Conservation (phyloP, 1,140 invertebrate species). For the Halesus radiatus region DNA sequence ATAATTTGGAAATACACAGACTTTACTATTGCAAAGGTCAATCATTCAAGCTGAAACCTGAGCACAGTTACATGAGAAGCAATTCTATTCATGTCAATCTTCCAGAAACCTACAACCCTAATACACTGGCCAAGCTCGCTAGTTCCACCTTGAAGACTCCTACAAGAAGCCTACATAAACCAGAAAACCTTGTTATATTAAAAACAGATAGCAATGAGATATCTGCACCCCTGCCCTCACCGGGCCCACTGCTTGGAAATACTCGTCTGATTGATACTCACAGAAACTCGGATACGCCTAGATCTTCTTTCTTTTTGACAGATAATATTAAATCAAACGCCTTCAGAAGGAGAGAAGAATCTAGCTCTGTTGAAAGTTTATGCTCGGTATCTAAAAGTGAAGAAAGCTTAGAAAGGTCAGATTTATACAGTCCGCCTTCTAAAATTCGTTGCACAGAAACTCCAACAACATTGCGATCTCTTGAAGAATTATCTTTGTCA, state of each 20-base stretch:
- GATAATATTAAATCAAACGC: slow-evolving; percentile 40
- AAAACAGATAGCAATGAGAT: slow-evolving; percentile 70
- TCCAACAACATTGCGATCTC: slow-evolving; percentile 67
- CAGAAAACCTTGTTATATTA: slow-evolving; percentile 71
- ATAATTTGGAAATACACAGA: slow-evolving; percentile 79
- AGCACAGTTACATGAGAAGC: slow-evolving; percentile 66
- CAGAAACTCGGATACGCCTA: slow-evolving; percentile 43
- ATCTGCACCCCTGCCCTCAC: slow-evolving; percentile 77
- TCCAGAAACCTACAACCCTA: slow-evolving; percentile 68
- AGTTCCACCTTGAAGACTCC: slow-evolving; percentile 64
- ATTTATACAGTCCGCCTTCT: slow-evolving; percentile 68
- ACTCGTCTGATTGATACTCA: slow-evolving; percentile 80
- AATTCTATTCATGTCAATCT: slow-evolving; percentile 72
- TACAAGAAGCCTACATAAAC: slow-evolving; percentile 60
- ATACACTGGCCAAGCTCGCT: slow-evolving; percentile 63
- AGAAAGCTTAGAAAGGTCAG: slow-evolving; percentile 59
- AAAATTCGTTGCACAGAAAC: slow-evolving; percentile 71
- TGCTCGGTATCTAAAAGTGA: slow-evolving; percentile 43
- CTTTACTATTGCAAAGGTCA: slow-evolving; percentile 78
- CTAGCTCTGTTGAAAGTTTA: slow-evolving; percentile 41
- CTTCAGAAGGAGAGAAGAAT: slow-evolving; percentile 37
- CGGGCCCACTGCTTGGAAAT: slow-evolving; percentile 83
- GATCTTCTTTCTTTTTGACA: slow-evolving; percentile 1
- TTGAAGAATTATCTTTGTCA: slow-evolving; percentile 71
- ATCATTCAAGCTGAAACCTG: slow-evolving; percentile 59